Evolutionary conservation across 2,113 vertebrate species (phyloP), one percentile per base, ranked within the genome.

Genomic region (Tachysurus fulvidraco): DNA sequence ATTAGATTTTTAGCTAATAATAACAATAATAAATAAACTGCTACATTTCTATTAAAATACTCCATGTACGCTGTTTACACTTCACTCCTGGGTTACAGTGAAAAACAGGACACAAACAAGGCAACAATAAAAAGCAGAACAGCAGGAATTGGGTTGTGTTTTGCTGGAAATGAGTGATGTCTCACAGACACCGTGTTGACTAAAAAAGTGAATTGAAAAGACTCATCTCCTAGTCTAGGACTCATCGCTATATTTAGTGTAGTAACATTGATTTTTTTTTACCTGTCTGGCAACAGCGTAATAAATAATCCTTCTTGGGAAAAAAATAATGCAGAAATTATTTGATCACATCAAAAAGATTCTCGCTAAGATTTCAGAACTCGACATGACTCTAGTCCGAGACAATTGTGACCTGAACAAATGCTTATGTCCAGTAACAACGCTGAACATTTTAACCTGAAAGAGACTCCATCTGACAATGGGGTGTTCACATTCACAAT

Each of bases 291-390:
- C 30, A 59, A 57, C 7, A 36, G 25, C 13, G 28, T 30, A 50
- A 74, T 25, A 84, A 84, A 84, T 59, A 59, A 84, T 50, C 55
- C 67, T 17, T 55, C 28, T 74, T 46, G 52, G 30, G 52, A 19
- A 41, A 83, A 84, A 36, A 79, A 79, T 57, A 83, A 57, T 84
- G 55, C 30, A 76, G 19, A 46, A 44, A 74, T 74, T 74, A 84
- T 41, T 60, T 7, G 12, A 52, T 74, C 13, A 60, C 54, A 74
- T 36, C 52, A 44, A 36, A 73, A 5, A 83, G 64, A 57, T 69
- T 71, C 28, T 67, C 14, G 12, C 36, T 67, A 62, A 83, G 7
- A 83, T 54, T 67, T 83, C 12, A 41, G 19, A 71, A 30, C 55
- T 71, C 36, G n/a, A n/a, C n/a, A 1, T n/a, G 44, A n/a, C 41